Evolutionary conservation across 1,140 invertebrate genomes (phyloP).

Genomic region (Ceratoteleas bidentatus): DNA sequence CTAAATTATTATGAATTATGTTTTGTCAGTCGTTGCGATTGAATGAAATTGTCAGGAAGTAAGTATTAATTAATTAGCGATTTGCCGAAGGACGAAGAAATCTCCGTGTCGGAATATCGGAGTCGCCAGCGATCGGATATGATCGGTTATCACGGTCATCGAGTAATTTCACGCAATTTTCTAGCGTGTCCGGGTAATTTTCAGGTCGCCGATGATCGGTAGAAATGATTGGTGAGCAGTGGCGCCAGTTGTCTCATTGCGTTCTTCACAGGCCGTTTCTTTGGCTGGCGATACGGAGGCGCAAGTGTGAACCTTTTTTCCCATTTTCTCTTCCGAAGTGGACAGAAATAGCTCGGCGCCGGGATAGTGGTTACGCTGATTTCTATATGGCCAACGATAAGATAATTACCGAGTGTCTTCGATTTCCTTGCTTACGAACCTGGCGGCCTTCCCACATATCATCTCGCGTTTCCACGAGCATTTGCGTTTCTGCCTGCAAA

Average conservation of each 20-base stretch:
- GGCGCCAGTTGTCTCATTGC: constrained; percentile 57
- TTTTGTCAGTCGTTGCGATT: too few relatives aligned
- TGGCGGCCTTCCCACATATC: too few relatives aligned
- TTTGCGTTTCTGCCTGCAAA: too few relatives aligned
- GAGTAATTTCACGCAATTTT: constrained; percentile 64
- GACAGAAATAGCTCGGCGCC: constrained; percentile 50
- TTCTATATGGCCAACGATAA: constrained; percentile 53
- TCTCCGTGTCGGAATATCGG: constrained; percentile 40
- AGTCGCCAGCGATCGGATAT: constrained; percentile 34
- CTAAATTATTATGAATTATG: too few relatives aligned
- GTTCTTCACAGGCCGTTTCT: constrained; percentile 41
- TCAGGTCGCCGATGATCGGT: constrained; percentile 58
- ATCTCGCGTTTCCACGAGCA: too few relatives aligned
- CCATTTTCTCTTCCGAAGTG: constrained; percentile 53
- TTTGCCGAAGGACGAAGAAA: constrained; percentile 52
- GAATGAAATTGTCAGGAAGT: too few relatives aligned
- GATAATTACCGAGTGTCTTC: constrained; percentile 56
- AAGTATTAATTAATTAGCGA: constrained; percentile 33
- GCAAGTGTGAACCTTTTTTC: constrained; percentile 47
- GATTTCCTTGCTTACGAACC: constrained; percentile 34
- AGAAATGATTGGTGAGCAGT: constrained; percentile 55
- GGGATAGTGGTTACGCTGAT: constrained; percentile 47
- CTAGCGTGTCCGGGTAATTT: constrained; percentile 65
- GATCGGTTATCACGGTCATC: constrained; percentile 55
- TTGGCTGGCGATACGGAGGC: constrained; percentile 19